Percentiles rank a stretch among this genome's conserved stretches.
Evolutionary conservation across 2,797 vertebrate species (phyloP).

Genomic region (Luscinia megarhynchos): DNA sequence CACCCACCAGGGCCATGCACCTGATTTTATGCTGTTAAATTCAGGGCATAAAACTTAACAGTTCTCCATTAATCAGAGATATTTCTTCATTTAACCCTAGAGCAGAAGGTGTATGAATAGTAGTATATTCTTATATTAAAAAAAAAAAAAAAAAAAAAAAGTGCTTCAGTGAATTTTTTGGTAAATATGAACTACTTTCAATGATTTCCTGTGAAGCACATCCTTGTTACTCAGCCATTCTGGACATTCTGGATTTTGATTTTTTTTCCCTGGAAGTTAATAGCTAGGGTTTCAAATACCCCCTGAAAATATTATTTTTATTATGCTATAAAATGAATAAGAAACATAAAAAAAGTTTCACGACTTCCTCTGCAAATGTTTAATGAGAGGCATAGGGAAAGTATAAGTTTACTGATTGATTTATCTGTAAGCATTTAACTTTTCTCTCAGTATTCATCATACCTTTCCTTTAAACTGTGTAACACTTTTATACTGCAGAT

Average conservation of each 20-base stretch:
- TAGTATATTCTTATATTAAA: background rate
- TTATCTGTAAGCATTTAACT: background rate
- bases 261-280: background rate
- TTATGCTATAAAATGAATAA: background rate
- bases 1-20: background rate
- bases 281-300: background rate
- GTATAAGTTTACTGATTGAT: background rate
- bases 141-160: background rate
- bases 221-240: background rate
- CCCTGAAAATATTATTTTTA: background rate
- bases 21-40: constrained; percentile 21
- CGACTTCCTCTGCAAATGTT: background rate
- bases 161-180: background rate
- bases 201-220: background rate
- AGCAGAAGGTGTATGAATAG: background rate
- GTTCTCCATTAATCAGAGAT: background rate
- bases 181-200: background rate
- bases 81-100: constrained; percentile 13
- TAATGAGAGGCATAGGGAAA: background rate
- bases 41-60: constrained; percentile 29
- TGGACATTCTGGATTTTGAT: background rate
- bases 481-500: background rate
- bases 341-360: background rate
- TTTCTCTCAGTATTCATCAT: background rate
- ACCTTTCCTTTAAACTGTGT: background rate